Base-by-base conservation (phyloP, 2,888 invertebrate genomes). In the Parnassius smintheus region DNA sequence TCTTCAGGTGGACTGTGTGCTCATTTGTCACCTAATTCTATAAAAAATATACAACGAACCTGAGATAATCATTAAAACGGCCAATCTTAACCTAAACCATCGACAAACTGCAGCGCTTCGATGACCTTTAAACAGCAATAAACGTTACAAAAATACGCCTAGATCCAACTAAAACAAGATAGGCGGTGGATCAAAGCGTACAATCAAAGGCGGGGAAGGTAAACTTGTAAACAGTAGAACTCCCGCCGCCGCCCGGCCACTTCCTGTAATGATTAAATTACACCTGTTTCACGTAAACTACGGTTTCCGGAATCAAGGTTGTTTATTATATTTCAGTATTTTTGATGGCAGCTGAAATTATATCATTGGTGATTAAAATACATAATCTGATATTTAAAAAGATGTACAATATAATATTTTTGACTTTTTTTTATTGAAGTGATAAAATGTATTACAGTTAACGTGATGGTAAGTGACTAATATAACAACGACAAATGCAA, bases 261-360 rank as follows among this genome's bases (percentile, higher is more conserved):
- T 81, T 81, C 83, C 83, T 78, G 78, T 73, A 76, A 77, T 72
- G 73, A 75, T 79, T 76, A 79, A 72, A 81, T 81, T 82, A 78
- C 83, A 81, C 81, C 82, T 81, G 81, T 67, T 64, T 59, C 66
- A 59, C 59, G 70, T 76, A 80, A 80, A 77, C 78, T 77, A 72
- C 65, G 18, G 71, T 72, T 78, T 82, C 82, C 82, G 80, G 70
- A 59, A 61, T 65, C 61, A 50, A 13, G 10, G 8, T 11, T 64
- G 63, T 62, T 65, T 66, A 56, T 58, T 51, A 59, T 59, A 58
- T 46, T 56, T 64, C 63, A 41, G 55, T 59, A 46, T 50, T 59
- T 63, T 50, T 54, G 13, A 45, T 55, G 51, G 41, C 12, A 9
- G 46, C 12, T 12, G 41, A 54, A n/a, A 35, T 50, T 44, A 53